Conservation (phyloP, 2,797 vertebrate species). For the Rhinogobio ventralis region DNA sequence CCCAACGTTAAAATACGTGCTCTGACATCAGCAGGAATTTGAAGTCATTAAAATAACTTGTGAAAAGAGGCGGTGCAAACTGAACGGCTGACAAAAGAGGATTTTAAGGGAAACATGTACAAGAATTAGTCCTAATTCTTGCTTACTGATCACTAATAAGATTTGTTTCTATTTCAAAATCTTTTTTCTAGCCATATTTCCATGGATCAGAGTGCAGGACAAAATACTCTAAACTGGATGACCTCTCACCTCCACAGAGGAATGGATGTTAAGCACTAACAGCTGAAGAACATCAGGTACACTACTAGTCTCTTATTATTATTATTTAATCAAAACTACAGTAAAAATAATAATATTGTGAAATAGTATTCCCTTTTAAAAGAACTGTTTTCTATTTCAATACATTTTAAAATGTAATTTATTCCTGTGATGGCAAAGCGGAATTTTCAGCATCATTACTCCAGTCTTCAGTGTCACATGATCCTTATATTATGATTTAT, state of each 20-base stretch:
- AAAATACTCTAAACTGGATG: slow-evolving; percentile 58
- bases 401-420: not conserved
- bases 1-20: not conserved
- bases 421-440: not conserved
- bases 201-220: slow-evolving; percentile 53
- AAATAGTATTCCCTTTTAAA: not conserved
- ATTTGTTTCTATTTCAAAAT: slow-evolving; percentile 67
- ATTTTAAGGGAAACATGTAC: slow-evolving; percentile 63
- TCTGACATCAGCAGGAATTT: slow-evolving; percentile 36
- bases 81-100: slow-evolving; percentile 50
- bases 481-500: not conserved
- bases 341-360: not conserved
- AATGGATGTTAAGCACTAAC: not conserved
- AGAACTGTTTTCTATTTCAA: not conserved
- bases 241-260: slow-evolving; percentile 58
- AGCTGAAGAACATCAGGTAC: slow-evolving; percentile 18
- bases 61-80: slow-evolving; percentile 40
- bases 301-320: not conserved
- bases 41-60: slow-evolving; percentile 25
- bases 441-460: not conserved
- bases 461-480: not conserved
- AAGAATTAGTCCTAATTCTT: slow-evolving; percentile 66
- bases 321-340: not conserved
- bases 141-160: slow-evolving; percentile 63
- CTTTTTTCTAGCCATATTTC: slow-evolving; percentile 61